phyloP scores from a whole-genome alignment of 2,113 vertebrate genomes.

The Charina bottae region DNA sequence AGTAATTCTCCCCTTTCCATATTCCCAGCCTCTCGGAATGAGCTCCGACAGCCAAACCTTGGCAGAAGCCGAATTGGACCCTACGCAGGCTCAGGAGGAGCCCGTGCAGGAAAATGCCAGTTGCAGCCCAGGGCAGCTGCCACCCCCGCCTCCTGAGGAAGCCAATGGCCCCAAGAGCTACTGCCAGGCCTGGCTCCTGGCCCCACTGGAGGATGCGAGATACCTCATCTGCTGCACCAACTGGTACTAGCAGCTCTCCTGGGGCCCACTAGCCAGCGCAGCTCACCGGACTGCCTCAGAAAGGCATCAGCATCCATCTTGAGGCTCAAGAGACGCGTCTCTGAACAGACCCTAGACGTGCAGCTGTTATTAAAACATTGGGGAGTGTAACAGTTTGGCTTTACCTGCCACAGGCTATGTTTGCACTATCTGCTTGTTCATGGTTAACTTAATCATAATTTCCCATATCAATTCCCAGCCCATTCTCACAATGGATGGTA shows the following conservation, averaged over 20 bases:
- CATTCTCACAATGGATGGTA: background rate
- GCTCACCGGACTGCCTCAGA: rapidly evolving
- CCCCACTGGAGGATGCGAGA: background rate
- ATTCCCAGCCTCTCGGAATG: background rate
- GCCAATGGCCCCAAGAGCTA: background rate
- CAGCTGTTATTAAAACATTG: background rate
- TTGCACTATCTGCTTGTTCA: background rate
- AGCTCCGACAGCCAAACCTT: background rate
- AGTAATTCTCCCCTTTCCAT: background rate
- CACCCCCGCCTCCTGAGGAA: background rate
- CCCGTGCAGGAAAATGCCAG: background rate
- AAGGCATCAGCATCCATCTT: background rate
- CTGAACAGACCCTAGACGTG: background rate
- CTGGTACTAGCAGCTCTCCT: background rate
- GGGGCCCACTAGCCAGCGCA: background rate
- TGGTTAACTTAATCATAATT: background rate
- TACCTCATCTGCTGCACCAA: background rate
- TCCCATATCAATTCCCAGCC: background rate
- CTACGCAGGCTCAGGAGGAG: background rate
- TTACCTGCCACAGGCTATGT: background rate
- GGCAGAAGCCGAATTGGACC: background rate
- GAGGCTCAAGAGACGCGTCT: background rate
- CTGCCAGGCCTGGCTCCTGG: background rate
- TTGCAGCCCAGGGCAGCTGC: background rate
- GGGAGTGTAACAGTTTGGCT: background rate